phyloP scores from a whole-genome alignment of 2,113 vertebrate species.

The Damaliscus lunatus region DNA sequence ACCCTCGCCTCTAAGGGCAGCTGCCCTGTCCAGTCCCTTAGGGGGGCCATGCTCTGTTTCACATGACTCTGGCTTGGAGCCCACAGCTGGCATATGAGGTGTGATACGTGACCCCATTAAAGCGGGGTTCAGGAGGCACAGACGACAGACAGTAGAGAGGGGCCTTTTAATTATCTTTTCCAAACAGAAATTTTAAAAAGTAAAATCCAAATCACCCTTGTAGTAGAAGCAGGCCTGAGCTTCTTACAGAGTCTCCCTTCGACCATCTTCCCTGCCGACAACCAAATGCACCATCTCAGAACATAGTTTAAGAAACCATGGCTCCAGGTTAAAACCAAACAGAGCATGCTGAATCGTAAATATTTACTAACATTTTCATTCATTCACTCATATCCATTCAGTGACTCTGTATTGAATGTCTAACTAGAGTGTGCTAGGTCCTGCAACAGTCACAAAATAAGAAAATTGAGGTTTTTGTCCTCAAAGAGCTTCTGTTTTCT shows the following conservation, averaged over 20 bases:
- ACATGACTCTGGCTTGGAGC: neutral
- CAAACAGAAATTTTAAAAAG: neutral
- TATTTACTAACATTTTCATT: neutral
- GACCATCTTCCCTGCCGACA: neutral
- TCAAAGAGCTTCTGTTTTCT: neutral
- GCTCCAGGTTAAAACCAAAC: neutral
- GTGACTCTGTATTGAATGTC: neutral
- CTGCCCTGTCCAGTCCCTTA: neutral
- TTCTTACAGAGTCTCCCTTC: neutral
- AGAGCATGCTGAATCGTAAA: neutral
- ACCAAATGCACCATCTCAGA: neutral
- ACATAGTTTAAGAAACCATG: neutral
- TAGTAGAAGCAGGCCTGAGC: neutral
- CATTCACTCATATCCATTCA: neutral
- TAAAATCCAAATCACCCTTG: neutral
- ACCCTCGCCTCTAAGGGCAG: neutral
- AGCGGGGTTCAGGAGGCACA: neutral
- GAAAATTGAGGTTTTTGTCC: neutral
- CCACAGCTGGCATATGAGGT: neutral
- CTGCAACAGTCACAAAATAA: neutral
- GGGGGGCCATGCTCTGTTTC: neutral
- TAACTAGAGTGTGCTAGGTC: neutral
- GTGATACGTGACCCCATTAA: neutral
- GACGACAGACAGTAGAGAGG: neutral
- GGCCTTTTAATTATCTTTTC: neutral